These are phyloP conservation scores for Protomyctophum bolini DNA, from an alignment of 2,113 vertebrate species.

Conservation along the genomic window DNA sequence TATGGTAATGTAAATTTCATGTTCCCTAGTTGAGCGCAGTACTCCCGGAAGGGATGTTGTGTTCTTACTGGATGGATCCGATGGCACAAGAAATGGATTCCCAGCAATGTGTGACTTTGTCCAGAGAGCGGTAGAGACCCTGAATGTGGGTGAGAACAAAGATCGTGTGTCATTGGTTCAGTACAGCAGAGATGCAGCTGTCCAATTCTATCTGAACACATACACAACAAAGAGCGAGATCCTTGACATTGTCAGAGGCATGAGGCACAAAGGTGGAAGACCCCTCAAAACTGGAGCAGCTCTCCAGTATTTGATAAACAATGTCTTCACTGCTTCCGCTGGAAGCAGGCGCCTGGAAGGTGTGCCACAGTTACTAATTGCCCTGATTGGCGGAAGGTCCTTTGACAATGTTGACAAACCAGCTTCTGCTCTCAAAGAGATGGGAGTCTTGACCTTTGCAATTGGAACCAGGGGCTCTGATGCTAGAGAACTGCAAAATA, in stretches of 20 bases:
- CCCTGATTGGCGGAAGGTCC: slow-evolving; percentile 33
- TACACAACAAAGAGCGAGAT: slow-evolving; percentile 21
- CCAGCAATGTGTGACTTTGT: slow-evolving; percentile 83
- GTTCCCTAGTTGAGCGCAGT: slow-evolving; percentile 4
- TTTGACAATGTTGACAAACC: slow-evolving; percentile 21
- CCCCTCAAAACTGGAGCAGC: slow-evolving; percentile 59
- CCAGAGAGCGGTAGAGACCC: slow-evolving; percentile 31
- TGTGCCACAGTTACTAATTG: slow-evolving; percentile 44
- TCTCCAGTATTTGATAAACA: slow-evolving; percentile 48
- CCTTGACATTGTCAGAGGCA: slow-evolving; percentile 14
- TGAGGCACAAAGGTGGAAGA: slow-evolving; percentile 58
- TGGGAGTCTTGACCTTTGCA: slow-evolving; percentile 23
- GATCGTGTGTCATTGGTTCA: slow-evolving; percentile 42
- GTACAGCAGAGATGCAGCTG: slow-evolving; percentile 34
- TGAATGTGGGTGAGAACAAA: slow-evolving; percentile 33
- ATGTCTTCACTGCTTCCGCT: slow-evolving; percentile 28
- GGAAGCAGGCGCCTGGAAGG: slow-evolving; percentile 41
- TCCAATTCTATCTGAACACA: slow-evolving; percentile 39
- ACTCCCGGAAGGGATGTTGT: slow-evolving; percentile 32
- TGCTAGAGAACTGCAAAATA: slow-evolving; percentile 26
- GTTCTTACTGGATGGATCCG: slow-evolving; percentile 47
- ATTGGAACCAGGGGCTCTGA: slow-evolving; percentile 58
- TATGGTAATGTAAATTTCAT: too few relatives aligned
- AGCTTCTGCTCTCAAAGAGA: slow-evolving; percentile 23
- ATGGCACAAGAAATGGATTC: slow-evolving; percentile 49